Evolutionary conservation across 2,113 vertebrate species (phyloP).

Genomic region (Asarcornis scutulata): DNA sequence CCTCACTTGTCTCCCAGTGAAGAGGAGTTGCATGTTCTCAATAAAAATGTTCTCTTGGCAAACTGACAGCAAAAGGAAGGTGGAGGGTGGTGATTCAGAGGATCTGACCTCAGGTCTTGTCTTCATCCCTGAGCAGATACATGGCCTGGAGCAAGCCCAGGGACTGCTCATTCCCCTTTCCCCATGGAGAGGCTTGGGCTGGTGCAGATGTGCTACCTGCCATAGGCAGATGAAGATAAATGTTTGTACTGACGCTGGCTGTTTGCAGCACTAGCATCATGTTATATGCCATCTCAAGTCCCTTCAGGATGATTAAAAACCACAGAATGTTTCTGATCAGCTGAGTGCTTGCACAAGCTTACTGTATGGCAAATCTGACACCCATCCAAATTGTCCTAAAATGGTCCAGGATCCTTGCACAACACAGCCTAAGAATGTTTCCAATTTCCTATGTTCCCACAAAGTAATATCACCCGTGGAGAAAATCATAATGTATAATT

Average conservation of each 20-base stretch:
- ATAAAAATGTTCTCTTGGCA: not conserved
- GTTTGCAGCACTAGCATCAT: not conserved
- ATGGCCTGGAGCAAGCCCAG: not conserved
- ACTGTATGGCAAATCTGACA: not conserved
- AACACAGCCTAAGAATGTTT: not conserved
- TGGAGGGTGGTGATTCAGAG: not conserved
- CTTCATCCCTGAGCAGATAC: not conserved
- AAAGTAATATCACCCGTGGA: not conserved
- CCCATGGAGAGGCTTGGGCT: fast-evolving
- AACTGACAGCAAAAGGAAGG: not conserved
- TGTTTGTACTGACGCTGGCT: not conserved
- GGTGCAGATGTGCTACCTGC: not conserved
- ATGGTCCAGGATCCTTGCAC: not conserved
- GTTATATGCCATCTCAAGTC: not conserved
- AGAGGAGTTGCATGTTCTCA: not conserved
- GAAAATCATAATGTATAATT: not conserved
- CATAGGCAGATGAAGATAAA: not conserved
- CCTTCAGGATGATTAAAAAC: conserved; percentile 20
- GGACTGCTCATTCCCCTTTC: not conserved
- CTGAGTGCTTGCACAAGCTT: not conserved
- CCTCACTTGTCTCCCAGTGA: not conserved
- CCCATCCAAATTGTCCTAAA: not conserved
- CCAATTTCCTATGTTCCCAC: not conserved
- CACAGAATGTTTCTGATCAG: not conserved
- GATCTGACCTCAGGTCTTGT: not conserved